Percentiles rank a stretch among this genome's conserved stretches.
These are phyloP conservation scores for Mimumesa dahlbomi DNA, from an alignment of 2,888 invertebrate genomes.

Conservation along the genomic window DNA sequence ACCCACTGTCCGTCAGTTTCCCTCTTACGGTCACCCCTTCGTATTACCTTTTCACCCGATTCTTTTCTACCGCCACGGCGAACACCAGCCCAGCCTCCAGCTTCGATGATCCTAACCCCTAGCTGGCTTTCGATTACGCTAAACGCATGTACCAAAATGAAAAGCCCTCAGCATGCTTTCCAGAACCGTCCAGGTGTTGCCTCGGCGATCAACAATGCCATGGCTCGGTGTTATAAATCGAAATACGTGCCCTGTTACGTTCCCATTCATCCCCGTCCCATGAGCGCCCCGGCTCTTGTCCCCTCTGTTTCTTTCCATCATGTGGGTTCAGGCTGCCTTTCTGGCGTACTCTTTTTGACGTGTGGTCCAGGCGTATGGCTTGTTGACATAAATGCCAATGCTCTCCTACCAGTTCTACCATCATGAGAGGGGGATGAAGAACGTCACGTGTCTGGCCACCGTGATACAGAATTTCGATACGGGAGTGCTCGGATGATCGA, in stretches of 20 bases:
- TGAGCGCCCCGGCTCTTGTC: slow-evolving; percentile 3
- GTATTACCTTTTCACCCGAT: slow-evolving; percentile 13
- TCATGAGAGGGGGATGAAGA: not conserved
- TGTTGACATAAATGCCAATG: slow-evolving; percentile 56
- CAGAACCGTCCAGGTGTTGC: slow-evolving; percentile 60
- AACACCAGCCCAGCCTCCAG: slow-evolving; percentile 6
- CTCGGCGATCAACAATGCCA: slow-evolving; percentile 50
- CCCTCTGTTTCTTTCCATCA: too few relatives aligned
- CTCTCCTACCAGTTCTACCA: slow-evolving; percentile 17
- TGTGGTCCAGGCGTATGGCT: slow-evolving; percentile 20
- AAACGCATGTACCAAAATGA: slow-evolving; percentile 41
- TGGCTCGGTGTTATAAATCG: slow-evolving; percentile 49
- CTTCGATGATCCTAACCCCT: not conserved
- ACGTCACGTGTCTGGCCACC: slow-evolving; percentile 21
- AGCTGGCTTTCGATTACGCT: slow-evolving; percentile 10
- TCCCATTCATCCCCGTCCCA: slow-evolving; percentile 42
- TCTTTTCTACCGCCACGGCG: slow-evolving; percentile 23
- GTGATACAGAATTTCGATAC: slow-evolving; percentile 26
- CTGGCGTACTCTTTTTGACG: slow-evolving; percentile 16
- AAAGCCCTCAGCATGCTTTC: slow-evolving; percentile 55
- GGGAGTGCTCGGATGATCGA: slow-evolving; percentile 1
- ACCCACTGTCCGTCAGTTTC: not conserved
- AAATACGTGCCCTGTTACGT: slow-evolving; percentile 50
- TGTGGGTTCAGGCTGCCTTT: not conserved
- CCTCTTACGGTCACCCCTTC: not conserved